phyloP scores from a whole-genome alignment of 1,140 invertebrate species.

The Micrasema longulum region DNA sequence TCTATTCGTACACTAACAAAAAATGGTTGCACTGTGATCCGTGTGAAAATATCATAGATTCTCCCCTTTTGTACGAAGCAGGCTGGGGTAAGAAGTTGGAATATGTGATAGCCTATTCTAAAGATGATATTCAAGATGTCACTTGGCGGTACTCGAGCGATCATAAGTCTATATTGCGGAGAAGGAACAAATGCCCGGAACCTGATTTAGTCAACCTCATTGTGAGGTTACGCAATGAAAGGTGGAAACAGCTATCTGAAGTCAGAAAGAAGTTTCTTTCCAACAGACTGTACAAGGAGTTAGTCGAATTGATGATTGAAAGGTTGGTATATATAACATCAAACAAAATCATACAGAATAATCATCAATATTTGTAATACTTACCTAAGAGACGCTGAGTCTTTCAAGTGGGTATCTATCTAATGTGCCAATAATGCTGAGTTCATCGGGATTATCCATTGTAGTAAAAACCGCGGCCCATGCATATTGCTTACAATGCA shows the following conservation, averaged over 20 bases:
- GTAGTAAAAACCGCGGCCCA: too few relatives aligned
- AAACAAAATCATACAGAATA: too few relatives aligned
- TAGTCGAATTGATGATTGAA: slow-evolving; percentile 69
- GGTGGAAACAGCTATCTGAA: slow-evolving; percentile 65
- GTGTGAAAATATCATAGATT: slow-evolving; percentile 91
- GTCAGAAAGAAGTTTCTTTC: slow-evolving; percentile 67
- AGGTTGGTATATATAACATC: slow-evolving; percentile 60
- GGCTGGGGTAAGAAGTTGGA: slow-evolving; percentile 91
- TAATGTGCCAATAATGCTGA: too few relatives aligned
- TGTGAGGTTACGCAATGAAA: slow-evolving; percentile 62
- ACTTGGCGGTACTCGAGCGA: slow-evolving; percentile 93
- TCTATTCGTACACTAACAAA: slow-evolving; percentile 75
- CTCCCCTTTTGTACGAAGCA: slow-evolving; percentile 91
- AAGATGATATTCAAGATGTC: slow-evolving; percentile 94
- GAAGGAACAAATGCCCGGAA: slow-evolving; percentile 75
- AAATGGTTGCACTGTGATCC: slow-evolving; percentile 96
- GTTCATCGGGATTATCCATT: too few relatives aligned
- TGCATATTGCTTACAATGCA: too few relatives aligned
- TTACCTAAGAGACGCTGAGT: too few relatives aligned
- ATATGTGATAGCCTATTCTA: slow-evolving; percentile 91
- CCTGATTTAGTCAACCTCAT: slow-evolving; percentile 67
- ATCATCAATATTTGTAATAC: too few relatives aligned
- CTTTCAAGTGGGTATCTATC: too few relatives aligned
- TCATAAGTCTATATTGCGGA: slow-evolving; percentile 68
- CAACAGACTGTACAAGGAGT: slow-evolving; percentile 67